phyloP scores from a whole-genome alignment of 2,888 invertebrate genomes.

The Agrochola circellaris region DNA sequence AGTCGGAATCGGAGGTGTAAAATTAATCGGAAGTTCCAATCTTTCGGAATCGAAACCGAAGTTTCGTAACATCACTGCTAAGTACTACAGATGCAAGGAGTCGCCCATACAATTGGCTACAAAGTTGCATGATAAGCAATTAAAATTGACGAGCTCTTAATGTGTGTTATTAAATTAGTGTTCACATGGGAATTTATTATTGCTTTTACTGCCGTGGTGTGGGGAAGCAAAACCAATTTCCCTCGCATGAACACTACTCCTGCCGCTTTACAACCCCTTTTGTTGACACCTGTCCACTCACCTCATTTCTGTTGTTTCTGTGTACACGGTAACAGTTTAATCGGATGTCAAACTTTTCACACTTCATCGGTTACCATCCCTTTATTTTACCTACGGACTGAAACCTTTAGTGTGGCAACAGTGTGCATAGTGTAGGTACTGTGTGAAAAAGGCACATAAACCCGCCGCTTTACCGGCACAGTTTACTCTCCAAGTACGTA shows the following conservation, averaged over 20 bases:
- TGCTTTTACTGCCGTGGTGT: not conserved
- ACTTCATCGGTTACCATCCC: constrained; percentile 25
- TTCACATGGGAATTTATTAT: not conserved
- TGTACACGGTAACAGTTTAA: constrained; percentile 25
- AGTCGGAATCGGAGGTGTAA: too few species aligned
- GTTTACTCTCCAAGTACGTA: not conserved
- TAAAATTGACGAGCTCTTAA: not conserved
- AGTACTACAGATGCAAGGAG: not conserved
- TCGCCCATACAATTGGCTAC: not conserved
- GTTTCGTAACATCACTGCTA: too few species aligned
- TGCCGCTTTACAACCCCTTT: constrained; percentile 7
- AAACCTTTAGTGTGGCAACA: constrained; percentile 18
- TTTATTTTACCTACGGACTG: not conserved
- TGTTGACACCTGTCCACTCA: constrained; percentile 35
- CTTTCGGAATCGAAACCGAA: too few species aligned
- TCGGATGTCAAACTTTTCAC: constrained; percentile 48
- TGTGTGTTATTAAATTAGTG: too few species aligned
- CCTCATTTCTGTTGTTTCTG: not conserved
- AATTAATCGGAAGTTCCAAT: too few species aligned
- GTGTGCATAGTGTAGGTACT: not conserved
- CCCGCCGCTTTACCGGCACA: not conserved
- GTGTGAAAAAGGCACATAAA: not conserved
- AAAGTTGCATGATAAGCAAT: not conserved
- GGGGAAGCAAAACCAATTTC: constrained; percentile 21
- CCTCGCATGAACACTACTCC: not conserved